A percentile compares a stretch with the other conserved stretches of the same genome.
Evolutionary conservation across 2,113 vertebrate genomes (phyloP).

Genomic region (Oryzias melastigma): DNA sequence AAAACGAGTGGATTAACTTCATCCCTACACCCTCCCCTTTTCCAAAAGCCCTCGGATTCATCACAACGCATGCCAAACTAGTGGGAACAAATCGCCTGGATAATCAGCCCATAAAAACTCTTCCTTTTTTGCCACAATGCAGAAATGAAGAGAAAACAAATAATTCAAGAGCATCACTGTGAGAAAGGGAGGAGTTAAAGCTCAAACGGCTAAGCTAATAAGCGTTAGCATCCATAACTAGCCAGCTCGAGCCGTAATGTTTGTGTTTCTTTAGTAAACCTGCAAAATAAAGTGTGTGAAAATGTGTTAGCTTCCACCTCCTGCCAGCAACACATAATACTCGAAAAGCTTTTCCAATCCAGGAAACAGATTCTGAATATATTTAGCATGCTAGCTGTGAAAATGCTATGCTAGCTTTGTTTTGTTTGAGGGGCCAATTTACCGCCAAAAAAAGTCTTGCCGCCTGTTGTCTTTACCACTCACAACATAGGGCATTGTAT

Average conservation of each 20-base stretch:
- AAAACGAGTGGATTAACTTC: conserved; percentile 59
- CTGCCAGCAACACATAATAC: background rate
- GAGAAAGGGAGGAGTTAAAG: background rate
- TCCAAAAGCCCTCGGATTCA: conserved; percentile 59
- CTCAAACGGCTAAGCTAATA: background rate
- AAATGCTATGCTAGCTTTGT: conserved; percentile 9
- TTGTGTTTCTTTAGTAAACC: conserved; percentile 40
- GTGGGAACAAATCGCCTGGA: conserved; percentile 55
- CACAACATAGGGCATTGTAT: too few relatives aligned
- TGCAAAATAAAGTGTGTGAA: conserved; percentile 35
- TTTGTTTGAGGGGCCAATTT: too few relatives aligned
- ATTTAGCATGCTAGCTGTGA: too few relatives aligned
- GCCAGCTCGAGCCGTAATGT: conserved; percentile 23
- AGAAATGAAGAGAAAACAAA: conserved; percentile 2
- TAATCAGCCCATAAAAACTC: conserved; percentile 44
- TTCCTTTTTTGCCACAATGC: conserved; percentile 5
- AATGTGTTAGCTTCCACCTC: conserved; percentile 29
- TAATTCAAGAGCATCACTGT: conserved; percentile 6
- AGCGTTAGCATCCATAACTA: background rate
- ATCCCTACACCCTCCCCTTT: background rate
- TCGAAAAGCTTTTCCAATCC: background rate
- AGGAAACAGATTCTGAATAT: conserved; percentile 8
- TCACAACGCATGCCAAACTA: conserved; percentile 62
- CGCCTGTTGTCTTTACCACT: too few relatives aligned
- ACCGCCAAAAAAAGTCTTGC: too few relatives aligned